A percentile compares a stretch with the other conserved stretches of the same genome.
Evolutionary conservation across 2,797 vertebrate species (phyloP).

Genomic region (Iguana delicatissima): DNA sequence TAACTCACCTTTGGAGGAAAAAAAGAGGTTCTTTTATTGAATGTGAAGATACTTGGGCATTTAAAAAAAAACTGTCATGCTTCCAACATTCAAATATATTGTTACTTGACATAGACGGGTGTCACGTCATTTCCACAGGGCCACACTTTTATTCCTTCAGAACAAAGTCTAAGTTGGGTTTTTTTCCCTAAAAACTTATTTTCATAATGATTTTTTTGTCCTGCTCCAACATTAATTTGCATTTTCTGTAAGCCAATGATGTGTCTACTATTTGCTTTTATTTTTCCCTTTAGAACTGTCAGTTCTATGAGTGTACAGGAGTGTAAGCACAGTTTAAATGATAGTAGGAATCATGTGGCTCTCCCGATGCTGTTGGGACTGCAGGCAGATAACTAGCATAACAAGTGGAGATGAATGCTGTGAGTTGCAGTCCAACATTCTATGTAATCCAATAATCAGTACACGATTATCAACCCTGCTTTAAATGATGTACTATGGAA

Average conservation of each 20-base stretch:
- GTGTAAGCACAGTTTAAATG: background rate
- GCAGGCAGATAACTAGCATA: too few species aligned
- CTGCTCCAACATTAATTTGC: background rate
- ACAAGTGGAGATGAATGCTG: too few species aligned
- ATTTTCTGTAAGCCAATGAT: background rate
- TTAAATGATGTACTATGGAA: background rate
- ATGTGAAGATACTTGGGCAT: background rate
- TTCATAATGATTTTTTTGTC: background rate
- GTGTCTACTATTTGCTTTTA: background rate
- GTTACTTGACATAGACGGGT: background rate
- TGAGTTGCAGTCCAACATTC: too few species aligned
- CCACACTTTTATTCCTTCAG: background rate
- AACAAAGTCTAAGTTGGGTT: background rate
- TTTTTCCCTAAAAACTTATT: background rate
- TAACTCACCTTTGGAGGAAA: background rate
- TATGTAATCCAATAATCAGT: too few species aligned
- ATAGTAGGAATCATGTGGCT: too few species aligned
- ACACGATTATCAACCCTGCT: too few species aligned
- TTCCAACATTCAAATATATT: background rate
- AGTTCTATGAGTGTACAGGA: background rate
- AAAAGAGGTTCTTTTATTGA: background rate
- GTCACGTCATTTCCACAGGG: background rate
- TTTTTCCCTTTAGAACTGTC: background rate
- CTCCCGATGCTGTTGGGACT: too few species aligned
- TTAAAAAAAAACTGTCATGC: background rate